Conservation (phyloP, 2,888 invertebrate species). For the Diabrotica balteata region DNA sequence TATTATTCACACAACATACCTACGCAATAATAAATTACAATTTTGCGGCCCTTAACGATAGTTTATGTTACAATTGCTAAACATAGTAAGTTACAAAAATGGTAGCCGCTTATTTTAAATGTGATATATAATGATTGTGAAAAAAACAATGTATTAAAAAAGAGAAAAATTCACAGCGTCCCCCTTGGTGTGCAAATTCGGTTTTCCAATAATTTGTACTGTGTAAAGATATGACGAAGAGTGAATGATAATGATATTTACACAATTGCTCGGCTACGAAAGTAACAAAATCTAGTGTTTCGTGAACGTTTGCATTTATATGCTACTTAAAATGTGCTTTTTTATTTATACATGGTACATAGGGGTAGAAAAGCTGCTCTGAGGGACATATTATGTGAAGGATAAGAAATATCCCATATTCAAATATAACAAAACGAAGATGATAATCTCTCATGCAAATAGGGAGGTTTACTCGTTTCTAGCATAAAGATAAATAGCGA, state of each 20-base stretch:
- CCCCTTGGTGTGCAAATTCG: constrained; percentile 14
- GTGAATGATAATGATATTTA: constrained; percentile 12
- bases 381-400: no score
- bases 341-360: no score
- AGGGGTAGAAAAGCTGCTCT: no score
- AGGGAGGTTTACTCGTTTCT: no score
- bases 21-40: constrained; percentile 34
- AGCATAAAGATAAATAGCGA: no score
- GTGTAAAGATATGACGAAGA: constrained; percentile 11
- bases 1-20: constrained; percentile 35
- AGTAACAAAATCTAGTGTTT: not conserved
- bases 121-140: constrained; percentile 27
- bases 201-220: constrained; percentile 20
- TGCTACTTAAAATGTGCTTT: not conserved
- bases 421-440: no score
- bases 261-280: not conserved
- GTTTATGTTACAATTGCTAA: constrained; percentile 40
- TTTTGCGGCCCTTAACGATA: constrained; percentile 29
- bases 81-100: constrained; percentile 45
- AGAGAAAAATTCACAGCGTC: constrained; percentile 9
- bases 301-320: no score
- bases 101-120: constrained; percentile 48
- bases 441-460: no score
- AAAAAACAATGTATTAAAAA: constrained; percentile 17
- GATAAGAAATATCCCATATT: no score